A percentile compares a stretch with the other conserved stretches of the same genome.
phyloP scores from a whole-genome alignment of 1,140 invertebrate species.

The Tachypleus tridentatus region DNA sequence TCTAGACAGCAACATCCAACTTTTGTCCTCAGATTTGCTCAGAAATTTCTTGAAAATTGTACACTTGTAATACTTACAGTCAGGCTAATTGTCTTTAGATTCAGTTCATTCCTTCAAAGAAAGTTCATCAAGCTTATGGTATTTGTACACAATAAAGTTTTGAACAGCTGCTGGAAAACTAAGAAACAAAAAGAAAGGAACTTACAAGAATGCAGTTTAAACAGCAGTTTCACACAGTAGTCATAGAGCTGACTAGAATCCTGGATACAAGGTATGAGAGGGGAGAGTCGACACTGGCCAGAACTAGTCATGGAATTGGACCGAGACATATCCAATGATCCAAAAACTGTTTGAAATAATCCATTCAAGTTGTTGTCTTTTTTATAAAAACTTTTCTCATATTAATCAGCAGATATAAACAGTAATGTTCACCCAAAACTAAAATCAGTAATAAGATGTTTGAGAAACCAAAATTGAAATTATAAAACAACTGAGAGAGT shows the following conservation, averaged over 20 bases:
- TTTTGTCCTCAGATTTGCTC: too few relatives aligned
- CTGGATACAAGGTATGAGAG: constrained; percentile 93
- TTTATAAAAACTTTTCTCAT: constrained; percentile 23
- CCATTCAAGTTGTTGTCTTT: background rate
- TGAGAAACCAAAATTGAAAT: too few relatives aligned
- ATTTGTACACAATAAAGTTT: background rate
- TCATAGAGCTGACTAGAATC: constrained; percentile 95
- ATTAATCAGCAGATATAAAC: constrained; percentile 25
- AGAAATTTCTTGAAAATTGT: too few relatives aligned
- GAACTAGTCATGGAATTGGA: constrained; percentile 94
- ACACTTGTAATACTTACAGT: background rate
- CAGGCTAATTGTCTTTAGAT: too few relatives aligned
- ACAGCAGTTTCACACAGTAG: constrained; percentile 88
- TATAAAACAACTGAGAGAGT: too few relatives aligned
- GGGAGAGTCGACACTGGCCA: constrained; percentile 90
- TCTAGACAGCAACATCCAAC: too few relatives aligned
- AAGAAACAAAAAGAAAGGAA: constrained; percentile 9
- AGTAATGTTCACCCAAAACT: background rate
- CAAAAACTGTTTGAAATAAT: constrained; percentile 55
- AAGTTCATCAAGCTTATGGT: too few relatives aligned
- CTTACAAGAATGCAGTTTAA: constrained; percentile 67
- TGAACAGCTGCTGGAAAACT: constrained; percentile 1
- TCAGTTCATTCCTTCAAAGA: too few relatives aligned
- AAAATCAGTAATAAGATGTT: too few relatives aligned
- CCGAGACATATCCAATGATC: constrained; percentile 79